These are phyloP conservation scores for Siphamia tubifer DNA, from an alignment of 2,113 vertebrate species.

Conservation along the genomic window DNA sequence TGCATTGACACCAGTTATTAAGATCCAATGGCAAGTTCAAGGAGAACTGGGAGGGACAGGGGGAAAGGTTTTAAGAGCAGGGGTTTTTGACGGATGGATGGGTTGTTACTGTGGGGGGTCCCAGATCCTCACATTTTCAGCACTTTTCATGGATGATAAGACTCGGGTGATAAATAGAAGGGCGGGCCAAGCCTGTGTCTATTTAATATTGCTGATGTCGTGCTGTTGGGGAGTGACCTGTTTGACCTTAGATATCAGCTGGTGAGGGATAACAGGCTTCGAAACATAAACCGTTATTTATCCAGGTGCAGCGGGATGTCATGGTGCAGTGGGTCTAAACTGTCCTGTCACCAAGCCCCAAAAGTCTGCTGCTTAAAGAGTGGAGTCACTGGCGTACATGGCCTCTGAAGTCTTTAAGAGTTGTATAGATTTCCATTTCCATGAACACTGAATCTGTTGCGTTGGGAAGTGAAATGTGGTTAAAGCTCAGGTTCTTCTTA, in stretches of 20 bases:
- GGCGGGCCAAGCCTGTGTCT: background rate
- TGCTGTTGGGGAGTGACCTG: conserved; percentile 42
- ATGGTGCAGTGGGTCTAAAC: background rate
- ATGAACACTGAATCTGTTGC: background rate
- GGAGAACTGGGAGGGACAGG: conserved; percentile 9
- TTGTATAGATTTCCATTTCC: background rate
- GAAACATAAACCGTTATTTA: conserved; percentile 53
- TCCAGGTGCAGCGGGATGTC: conserved; percentile 41
- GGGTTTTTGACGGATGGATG: conserved; percentile 67
- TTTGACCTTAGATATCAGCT: conserved; percentile 52
- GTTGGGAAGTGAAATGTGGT: background rate
- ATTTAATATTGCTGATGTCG: conserved; percentile 65
- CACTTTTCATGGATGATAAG: conserved; percentile 74
- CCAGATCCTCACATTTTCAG: conserved; percentile 59
- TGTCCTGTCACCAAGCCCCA: background rate
- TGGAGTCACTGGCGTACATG: background rate
- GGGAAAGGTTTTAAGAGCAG: conserved; percentile 18
- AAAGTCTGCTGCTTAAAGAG: conserved; percentile 2
- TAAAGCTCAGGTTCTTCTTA: background rate
- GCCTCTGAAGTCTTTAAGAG: background rate
- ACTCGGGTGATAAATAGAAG: conserved; percentile 61
- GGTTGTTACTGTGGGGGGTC: conserved; percentile 6
- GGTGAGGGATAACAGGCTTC: conserved; percentile 30
- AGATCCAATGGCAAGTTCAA: conserved; percentile 56
- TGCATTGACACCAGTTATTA: conserved; percentile 64